Conservation (phyloP, 2,888 invertebrate genomes). For the Temnothorax unifasciatus region DNA sequence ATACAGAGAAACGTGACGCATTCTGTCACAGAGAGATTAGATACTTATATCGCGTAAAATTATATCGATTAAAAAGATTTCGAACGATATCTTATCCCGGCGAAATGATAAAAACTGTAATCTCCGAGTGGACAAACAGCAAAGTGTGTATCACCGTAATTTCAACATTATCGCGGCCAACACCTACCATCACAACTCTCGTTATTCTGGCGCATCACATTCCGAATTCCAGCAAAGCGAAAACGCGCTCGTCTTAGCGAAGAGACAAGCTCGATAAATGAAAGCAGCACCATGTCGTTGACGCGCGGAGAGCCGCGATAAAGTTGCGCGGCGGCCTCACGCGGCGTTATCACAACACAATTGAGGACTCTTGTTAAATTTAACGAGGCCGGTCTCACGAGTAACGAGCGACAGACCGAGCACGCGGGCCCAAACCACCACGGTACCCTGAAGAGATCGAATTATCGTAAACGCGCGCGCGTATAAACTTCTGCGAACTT, state of each 20-base stretch:
- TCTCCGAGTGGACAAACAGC: neutral
- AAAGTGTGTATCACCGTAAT: conserved; percentile 60
- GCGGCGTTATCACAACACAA: conserved; percentile 71
- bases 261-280: conserved; percentile 47
- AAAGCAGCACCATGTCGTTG: conserved; percentile 73
- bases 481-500: conserved; percentile 6
- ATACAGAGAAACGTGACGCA: neutral
- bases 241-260: conserved; percentile 64
- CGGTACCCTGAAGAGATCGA: conserved; percentile 8
- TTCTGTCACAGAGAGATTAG: neutral
- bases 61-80: neutral
- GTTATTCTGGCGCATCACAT: conserved; percentile 49
- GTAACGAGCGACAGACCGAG: conserved; percentile 43
- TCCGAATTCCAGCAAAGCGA: conserved; percentile 67
- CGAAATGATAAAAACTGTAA: conserved; percentile 6
- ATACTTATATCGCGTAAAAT: neutral
- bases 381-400: conserved; percentile 53
- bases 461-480: conserved; percentile 5
- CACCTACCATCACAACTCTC: conserved; percentile 70
- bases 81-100: conserved; percentile 43
- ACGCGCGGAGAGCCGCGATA: conserved; percentile 44
- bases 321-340: conserved; percentile 32
- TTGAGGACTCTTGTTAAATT: conserved; percentile 48
- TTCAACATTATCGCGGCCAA: conserved; percentile 52
- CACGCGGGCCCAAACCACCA: conserved; percentile 62